phyloP scores from a whole-genome alignment of 2,113 vertebrate genomes.

The Seriola dumerili region DNA sequence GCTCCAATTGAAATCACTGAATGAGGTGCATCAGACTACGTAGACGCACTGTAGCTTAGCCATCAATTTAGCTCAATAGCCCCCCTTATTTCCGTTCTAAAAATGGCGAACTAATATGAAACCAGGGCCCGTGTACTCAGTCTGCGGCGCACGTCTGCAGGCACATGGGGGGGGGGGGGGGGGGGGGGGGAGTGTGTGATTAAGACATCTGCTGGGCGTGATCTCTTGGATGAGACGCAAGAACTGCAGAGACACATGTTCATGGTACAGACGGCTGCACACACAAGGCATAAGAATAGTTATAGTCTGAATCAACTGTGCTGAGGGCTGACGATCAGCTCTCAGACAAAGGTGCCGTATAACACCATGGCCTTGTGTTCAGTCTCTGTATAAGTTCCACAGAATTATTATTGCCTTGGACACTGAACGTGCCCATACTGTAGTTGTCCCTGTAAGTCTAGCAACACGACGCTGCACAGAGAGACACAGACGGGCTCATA shows the following conservation, averaged over 20 bases:
- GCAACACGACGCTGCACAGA: constrained; percentile 34
- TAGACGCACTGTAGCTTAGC: constrained; percentile 47
- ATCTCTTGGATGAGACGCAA: constrained; percentile 32
- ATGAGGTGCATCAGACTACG: constrained; percentile 10
- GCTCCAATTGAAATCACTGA: constrained; percentile 35
- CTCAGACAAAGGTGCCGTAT: neutral
- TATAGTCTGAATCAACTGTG: constrained; percentile 2
- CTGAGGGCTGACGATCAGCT: constrained; percentile 4
- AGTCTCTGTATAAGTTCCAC: neutral
- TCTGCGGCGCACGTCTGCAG: constrained; percentile 12
- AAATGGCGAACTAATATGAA: constrained; percentile 51
- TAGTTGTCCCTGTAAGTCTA: constrained; percentile 34
- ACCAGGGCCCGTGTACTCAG: neutral
- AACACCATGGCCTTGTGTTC: neutral
- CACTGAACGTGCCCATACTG: constrained; percentile 11
- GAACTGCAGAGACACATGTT: constrained; percentile 21
- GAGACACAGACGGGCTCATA: constrained; percentile 65
- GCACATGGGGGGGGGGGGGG: constrained; percentile 32
- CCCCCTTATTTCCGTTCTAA: constrained; percentile 53
- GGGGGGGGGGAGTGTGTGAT: constrained; percentile 61
- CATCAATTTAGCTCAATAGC: constrained; percentile 26
- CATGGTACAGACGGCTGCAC: neutral
- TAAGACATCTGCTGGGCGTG: constrained; percentile 73
- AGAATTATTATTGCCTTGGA: constrained; percentile 16
- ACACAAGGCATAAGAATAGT: neutral